A percentile compares a stretch with the other conserved stretches of the same genome.
These are phyloP conservation scores for Ivindomyrus marchei DNA, from an alignment of 2,113 vertebrate species.

Conservation along the genomic window DNA sequence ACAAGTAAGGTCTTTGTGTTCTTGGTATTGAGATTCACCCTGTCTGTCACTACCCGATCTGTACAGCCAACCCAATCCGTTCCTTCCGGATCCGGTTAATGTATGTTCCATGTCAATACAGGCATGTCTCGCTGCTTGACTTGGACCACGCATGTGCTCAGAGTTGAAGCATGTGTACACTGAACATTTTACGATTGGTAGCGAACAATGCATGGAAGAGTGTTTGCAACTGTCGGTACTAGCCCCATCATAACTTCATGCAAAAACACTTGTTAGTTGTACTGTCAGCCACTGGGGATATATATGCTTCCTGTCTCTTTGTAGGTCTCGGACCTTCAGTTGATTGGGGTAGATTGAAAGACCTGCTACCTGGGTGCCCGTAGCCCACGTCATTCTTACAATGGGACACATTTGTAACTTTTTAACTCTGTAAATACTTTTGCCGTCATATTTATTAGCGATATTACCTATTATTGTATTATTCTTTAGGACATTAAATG, in stretches of 20 bases:
- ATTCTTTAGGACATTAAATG: background rate
- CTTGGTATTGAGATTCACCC: too few relatives aligned
- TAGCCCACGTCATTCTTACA: background rate
- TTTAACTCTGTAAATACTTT: background rate
- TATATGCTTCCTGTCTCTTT: background rate
- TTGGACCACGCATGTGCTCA: background rate
- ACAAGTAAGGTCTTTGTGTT: too few relatives aligned
- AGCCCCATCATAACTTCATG: background rate
- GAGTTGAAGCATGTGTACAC: background rate
- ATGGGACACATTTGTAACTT: background rate
- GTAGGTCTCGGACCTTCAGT: background rate
- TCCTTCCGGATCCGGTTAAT: background rate
- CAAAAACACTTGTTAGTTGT: background rate
- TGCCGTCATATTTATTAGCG: too few relatives aligned
- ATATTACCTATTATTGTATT: background rate
- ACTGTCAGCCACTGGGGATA: background rate
- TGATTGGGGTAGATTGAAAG: background rate
- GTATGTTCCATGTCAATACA: background rate
- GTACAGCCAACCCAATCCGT: background rate
- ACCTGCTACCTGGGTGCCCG: background rate
- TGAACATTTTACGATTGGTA: background rate
- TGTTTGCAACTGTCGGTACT: background rate
- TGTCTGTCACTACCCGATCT: background rate
- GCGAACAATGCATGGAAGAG: background rate
- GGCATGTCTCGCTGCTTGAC: background rate